Percentiles rank a stretch among this genome's conserved stretches.
Conservation (phyloP, 2,888 invertebrate species). For the Ecdyonurus torrentis region DNA sequence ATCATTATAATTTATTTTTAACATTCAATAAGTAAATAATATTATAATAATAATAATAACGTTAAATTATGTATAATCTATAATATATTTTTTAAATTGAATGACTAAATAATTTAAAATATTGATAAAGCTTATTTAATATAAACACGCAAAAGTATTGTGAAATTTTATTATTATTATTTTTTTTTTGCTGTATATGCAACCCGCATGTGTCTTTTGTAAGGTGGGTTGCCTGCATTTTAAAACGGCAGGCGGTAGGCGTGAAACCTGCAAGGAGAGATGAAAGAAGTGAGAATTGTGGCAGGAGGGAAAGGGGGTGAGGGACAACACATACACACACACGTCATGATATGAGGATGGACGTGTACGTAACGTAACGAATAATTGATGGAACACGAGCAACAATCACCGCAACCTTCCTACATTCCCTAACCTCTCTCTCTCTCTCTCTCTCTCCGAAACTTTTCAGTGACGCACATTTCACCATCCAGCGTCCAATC, state of each 20-base stretch:
- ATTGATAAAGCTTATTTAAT: not conserved
- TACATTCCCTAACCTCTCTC: not conserved
- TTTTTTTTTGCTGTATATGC: not conserved
- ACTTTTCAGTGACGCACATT: not conserved
- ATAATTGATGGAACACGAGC: not conserved
- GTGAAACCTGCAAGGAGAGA: too few species aligned
- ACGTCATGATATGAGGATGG: too few species aligned
- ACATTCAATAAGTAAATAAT: not conserved
- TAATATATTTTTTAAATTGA: not conserved
- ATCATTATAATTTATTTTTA: not conserved
- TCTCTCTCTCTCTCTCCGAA: too few species aligned
- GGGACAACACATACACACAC: too few species aligned
- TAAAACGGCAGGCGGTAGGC: too few species aligned
- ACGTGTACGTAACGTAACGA: not conserved
- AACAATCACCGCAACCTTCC: not conserved
- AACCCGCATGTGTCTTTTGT: not conserved
- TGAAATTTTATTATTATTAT: not conserved
- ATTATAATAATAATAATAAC: not conserved
- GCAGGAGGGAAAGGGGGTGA: not conserved
- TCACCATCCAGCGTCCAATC: not conserved
- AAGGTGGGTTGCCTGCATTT: not conserved
- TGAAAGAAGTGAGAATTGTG: not conserved
- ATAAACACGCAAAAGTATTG: not conserved
- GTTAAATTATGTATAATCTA: not conserved
- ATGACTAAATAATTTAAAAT: not conserved